Evolutionary conservation across 1,140 invertebrate genomes (phyloP), one percentile per base, ranked within the genome.

Genomic region (Zaprionus kolodkinae): DNA sequence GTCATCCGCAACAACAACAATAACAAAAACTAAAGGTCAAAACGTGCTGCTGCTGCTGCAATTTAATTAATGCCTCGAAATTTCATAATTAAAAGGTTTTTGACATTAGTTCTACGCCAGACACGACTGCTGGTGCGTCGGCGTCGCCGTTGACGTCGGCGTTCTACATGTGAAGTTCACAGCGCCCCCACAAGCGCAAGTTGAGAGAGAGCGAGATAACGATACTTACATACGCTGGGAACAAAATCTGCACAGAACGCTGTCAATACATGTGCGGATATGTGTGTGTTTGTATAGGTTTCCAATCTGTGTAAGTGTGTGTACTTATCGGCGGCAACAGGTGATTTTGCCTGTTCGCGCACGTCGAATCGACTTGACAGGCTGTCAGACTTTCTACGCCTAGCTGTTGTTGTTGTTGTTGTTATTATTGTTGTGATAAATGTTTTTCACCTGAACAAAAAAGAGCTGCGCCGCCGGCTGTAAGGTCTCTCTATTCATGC

Each of bases 51-150:
- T 56, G 50, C 55, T 60, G 30, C 55, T 63, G n/a, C 50, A 69
- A 61, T 61, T 61, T 55, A 76, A 52, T 74, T 59, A 73, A 82
- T 81, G 70, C 54, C 59, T 67, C 78, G 55, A 69, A 86, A 82
- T 70, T 76, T 79, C 52, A 85, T 81, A 76, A 81, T 76, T 74
- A 67, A 88, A 89, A 88, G 85, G 84, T 88, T 89, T 87, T 88
- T 88, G 84, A 89, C 84, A 89, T 81, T 89, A 84, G 77, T 69
- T 66, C 12, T 63, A 40, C 36, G 57, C 17, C 27, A 61, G 48
- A 45, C 52, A 12, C 48, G 52, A 6, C 35, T 43, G 38, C 38
- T 43, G 56, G n/a, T 40, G 11, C 65, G 30, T 48, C 17, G 63
- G 5, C 45, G 43, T 36, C 48, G 30, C 2, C 60, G 56, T 27